Conservation (phyloP, 2,888 invertebrate species). For the Apotomis betuletana region DNA sequence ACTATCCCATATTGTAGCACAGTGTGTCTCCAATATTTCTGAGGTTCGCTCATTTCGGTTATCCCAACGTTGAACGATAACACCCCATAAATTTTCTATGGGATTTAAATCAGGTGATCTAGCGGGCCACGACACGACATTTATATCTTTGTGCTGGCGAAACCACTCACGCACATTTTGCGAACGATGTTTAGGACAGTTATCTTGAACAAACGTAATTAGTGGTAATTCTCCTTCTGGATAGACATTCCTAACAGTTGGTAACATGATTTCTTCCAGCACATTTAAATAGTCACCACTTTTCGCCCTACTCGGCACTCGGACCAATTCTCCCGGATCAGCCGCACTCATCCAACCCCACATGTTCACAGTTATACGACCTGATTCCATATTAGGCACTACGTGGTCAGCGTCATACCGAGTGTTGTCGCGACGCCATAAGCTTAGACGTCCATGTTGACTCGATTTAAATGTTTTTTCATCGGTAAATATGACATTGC, state of each 20-base stretch:
- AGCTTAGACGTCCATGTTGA: too few species aligned
- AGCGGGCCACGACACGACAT: slow-evolving; percentile 32
- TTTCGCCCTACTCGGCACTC: too few species aligned
- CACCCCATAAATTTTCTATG: slow-evolving; percentile 5
- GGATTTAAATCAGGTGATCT: slow-evolving; percentile 39
- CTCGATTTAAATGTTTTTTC: too few species aligned
- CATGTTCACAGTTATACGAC: slow-evolving; percentile 6
- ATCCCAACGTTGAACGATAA: slow-evolving; percentile 12
- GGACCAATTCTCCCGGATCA: too few species aligned
- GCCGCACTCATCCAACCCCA: too few species aligned
- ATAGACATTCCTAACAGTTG: slow-evolving; percentile 40
- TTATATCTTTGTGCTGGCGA: slow-evolving; percentile 15
- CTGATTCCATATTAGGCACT: too few species aligned
- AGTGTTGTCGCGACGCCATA: too few species aligned
- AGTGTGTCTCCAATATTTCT: not conserved
- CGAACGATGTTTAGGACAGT: slow-evolving; percentile 41
- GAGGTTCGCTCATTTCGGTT: slow-evolving; percentile 11
- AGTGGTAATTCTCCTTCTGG: slow-evolving; percentile 32
- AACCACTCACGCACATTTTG: slow-evolving; percentile 34
- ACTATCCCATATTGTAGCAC: slow-evolving; percentile 6
- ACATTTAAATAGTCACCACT: not conserved
- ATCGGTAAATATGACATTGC: too few species aligned
- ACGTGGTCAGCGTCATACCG: too few species aligned
- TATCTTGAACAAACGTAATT: slow-evolving; percentile 41
- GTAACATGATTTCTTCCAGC: slow-evolving; percentile 38